phyloP scores from a whole-genome alignment of 2,113 vertebrate species.

The Motacilla alba region DNA sequence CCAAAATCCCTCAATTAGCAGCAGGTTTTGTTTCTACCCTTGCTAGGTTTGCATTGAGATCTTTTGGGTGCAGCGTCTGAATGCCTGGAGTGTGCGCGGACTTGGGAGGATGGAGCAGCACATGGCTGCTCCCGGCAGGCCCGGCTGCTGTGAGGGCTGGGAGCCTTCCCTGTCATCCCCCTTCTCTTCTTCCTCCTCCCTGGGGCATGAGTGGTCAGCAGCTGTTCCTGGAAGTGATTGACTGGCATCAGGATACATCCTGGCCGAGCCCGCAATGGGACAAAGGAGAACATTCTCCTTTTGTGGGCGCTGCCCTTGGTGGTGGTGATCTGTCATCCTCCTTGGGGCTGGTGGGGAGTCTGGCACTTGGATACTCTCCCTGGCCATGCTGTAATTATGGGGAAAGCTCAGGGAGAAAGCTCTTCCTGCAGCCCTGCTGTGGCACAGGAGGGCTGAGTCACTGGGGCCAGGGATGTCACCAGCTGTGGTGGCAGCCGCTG shows the following conservation, averaged over 20 bases:
- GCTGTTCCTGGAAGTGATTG: not conserved
- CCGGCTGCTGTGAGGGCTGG: not conserved
- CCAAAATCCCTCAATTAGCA: not conserved
- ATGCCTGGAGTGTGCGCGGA: accelerated
- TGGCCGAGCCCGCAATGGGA: accelerated
- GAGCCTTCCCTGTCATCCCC: not conserved
- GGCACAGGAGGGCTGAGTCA: not conserved
- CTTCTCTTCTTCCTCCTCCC: not conserved
- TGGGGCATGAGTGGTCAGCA: accelerated
- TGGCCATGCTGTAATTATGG: not conserved
- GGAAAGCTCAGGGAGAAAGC: not conserved
- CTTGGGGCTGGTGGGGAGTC: not conserved
- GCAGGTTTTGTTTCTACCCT: not conserved
- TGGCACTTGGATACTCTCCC: not conserved
- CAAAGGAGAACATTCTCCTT: not conserved
- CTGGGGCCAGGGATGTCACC: not conserved
- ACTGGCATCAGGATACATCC: not conserved
- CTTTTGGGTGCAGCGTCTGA: not conserved
- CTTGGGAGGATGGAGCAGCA: not conserved
- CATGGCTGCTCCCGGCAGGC: not conserved
- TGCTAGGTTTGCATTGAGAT: not conserved
- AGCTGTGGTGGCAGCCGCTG: not conserved
- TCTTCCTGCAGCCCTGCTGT: not conserved
- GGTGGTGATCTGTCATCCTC: not conserved
- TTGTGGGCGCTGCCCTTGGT: not conserved